Evolutionary conservation across 2,113 vertebrate species (phyloP), one percentile per base, ranked within the genome.

Genomic region (Solenodon paradoxus): DNA sequence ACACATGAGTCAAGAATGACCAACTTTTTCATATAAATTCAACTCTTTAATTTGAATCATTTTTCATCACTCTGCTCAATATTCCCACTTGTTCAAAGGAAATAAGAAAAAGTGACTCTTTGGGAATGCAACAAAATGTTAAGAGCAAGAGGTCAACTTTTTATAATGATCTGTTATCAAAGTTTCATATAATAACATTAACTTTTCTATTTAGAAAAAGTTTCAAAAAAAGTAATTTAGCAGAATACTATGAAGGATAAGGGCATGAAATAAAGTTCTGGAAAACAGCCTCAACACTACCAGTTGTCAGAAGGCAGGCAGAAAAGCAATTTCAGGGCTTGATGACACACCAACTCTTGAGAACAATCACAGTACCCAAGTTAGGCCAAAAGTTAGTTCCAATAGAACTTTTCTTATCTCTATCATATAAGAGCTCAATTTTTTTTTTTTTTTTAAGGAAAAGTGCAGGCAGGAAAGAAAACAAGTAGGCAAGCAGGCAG

Each of bases 21-120:
- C 38, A 92, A 94, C 20, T 55, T 32, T 72, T 90, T 71, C 51
- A 92, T 90, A 53, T 77, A 85, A 93, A 82, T 69, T 64, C 90
- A 92, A 64, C 28, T 82, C 51, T 68, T 83, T 38, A 64, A 2
- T 86, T 42, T 32, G 47, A 28, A 87, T 26, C 38, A 86, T 64
- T 91, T 30, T 82, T 75, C 40, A 84, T 30, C 24, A 92, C n/a
- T 92, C 61, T 93, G 55, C 26, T 38, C 40, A 84, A 90, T n/a
- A 83, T 32, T 59, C 64, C 16, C 38, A 72, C 61, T 63, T 95
- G 17, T 80, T 88, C 12, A 95, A 12, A 93, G 16, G 8, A 88
- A 88, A 71, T 57, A 71, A 38, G 12, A 91, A 26, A 95, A 92
- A 85, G 32, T 40, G 3, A 72, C 22, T 59, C 51, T 66, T 85